phyloP scores from a whole-genome alignment of 2,888 invertebrate species.

The Sphaerophoria rueppellii region DNA sequence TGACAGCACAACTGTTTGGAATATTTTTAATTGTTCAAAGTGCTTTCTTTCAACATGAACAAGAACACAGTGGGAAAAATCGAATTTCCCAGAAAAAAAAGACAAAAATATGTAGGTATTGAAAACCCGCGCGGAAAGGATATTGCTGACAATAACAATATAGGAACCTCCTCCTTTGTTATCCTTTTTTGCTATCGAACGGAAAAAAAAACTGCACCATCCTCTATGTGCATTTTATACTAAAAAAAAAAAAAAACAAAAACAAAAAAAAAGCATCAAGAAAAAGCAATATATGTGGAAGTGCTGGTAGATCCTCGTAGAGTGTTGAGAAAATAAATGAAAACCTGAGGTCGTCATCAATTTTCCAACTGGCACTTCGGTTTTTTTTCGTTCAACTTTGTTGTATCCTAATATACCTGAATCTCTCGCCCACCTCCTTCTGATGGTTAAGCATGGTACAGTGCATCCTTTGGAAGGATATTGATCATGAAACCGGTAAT shows the following conservation, averaged over 20 bases:
- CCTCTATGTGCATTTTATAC: neutral
- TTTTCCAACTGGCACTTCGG: conserved; percentile 69
- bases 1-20: conserved; percentile 61
- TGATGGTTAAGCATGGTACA: conserved; percentile 6
- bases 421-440: conserved; percentile 11
- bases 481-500: conserved; percentile 17
- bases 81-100: neutral
- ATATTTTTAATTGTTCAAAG: conserved; percentile 69
- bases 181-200: conserved; percentile 11
- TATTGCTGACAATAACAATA: conserved; percentile 66
- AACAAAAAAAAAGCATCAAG: neutral
- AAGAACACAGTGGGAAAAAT: conserved; percentile 10
- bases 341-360: conserved; percentile 72
- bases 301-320: conserved; percentile 32
- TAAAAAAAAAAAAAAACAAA: neutral
- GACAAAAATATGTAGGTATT: conserved; percentile 6
- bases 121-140: conserved; percentile 41
- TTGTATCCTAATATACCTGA: neutral
- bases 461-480: conserved; percentile 14
- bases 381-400: conserved; percentile 25
- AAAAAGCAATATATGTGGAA: neutral
- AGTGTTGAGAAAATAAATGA: conserved; percentile 69
- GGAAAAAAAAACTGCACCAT: no score
- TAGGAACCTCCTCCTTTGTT: neutral
- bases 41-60: conserved; percentile 58